These are phyloP conservation scores for Acrobeloides nanus DNA, from an alignment of 2,888 invertebrate species.

Conservation along the genomic window DNA sequence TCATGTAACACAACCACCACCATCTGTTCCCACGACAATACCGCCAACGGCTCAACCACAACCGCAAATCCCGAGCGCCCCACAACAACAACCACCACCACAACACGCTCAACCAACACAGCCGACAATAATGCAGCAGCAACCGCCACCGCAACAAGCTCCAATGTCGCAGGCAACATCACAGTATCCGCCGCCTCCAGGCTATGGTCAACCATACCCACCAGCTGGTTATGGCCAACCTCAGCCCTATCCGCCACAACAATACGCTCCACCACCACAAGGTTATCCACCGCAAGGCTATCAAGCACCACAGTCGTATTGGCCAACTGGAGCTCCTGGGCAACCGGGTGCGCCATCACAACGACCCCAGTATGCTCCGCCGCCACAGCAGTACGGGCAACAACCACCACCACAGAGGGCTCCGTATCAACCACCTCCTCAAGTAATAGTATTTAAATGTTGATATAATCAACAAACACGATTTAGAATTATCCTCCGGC, in stretches of 20 bases:
- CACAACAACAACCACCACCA: neutral
- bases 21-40: conserved; percentile 3
- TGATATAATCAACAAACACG: too few species aligned
- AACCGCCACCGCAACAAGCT: conserved; percentile 3
- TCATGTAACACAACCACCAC: neutral
- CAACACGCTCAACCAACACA: conserved; percentile 8
- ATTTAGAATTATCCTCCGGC: conserved; percentile 3
- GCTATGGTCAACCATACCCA: conserved; percentile 6
- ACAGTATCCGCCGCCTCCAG: conserved; percentile 8
- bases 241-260: conserved; percentile 7
- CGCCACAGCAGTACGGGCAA: conserved; percentile 15
- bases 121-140: conserved; percentile 6
- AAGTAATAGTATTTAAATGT: too few species aligned
- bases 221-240: conserved; percentile 9
- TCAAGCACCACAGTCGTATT: conserved; percentile 11
- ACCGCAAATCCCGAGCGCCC: neutral
- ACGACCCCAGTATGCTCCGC: conserved; percentile 9
- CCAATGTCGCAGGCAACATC: conserved; percentile 8
- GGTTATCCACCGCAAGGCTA: conserved; percentile 15
- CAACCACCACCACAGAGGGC: conserved; percentile 8
- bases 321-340: too few species aligned
- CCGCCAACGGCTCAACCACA: neutral
- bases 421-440: conserved; percentile 5
- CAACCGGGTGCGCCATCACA: conserved; percentile 8
- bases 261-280: conserved; percentile 13